Conservation (phyloP, 2,113 vertebrate species). For the Cervus canadensis region DNA sequence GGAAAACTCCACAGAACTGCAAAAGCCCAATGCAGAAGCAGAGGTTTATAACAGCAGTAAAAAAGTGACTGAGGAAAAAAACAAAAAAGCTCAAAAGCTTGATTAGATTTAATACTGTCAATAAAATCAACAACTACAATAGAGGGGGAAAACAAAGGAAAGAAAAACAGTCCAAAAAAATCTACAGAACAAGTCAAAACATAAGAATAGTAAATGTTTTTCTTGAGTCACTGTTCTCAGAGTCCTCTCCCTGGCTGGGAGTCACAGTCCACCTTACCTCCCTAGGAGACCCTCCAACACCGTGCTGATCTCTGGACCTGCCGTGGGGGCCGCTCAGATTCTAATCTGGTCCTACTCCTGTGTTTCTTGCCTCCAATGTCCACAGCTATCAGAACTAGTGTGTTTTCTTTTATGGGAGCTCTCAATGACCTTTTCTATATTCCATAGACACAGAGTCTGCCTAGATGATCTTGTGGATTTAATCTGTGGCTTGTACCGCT, state of each 20-base stretch:
- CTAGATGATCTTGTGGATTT: not conserved
- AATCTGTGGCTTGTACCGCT: not conserved
- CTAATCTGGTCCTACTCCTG: not conserved
- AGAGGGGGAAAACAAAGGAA: too few relatives aligned
- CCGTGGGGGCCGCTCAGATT: not conserved
- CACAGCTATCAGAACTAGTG: not conserved
- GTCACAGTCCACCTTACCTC: not conserved
- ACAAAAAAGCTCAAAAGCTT: too few relatives aligned
- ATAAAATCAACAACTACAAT: too few relatives aligned
- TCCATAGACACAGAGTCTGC: not conserved
- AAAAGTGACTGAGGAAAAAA: too few relatives aligned
- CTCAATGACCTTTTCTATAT: not conserved
- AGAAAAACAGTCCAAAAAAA: too few relatives aligned
- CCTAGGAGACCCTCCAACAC: not conserved
- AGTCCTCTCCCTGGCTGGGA: not conserved
- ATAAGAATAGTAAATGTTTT: not conserved
- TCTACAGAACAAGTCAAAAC: too few relatives aligned
- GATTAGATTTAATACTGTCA: too few relatives aligned
- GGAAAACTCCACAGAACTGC: too few relatives aligned
- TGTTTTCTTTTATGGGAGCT: rapidly evolving
- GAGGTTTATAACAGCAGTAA: too few relatives aligned
- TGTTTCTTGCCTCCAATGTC: not conserved
- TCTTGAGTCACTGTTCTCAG: not conserved
- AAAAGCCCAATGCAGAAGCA: too few relatives aligned
- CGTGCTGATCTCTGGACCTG: not conserved